Conservation (phyloP, 2,113 vertebrate species). For the Tupaia tana region DNA sequence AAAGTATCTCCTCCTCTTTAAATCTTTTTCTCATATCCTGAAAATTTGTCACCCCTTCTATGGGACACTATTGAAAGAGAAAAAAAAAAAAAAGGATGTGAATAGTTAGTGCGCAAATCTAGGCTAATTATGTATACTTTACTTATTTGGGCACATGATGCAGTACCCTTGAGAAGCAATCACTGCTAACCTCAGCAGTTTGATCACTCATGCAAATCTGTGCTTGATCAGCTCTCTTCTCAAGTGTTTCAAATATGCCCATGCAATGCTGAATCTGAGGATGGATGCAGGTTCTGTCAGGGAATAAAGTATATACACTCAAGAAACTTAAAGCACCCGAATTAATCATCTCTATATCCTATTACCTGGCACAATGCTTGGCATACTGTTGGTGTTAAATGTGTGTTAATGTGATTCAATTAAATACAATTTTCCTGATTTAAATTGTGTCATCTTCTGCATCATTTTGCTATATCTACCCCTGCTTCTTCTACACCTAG, state of each 20-base stretch:
- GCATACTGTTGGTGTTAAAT: background rate
- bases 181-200: background rate
- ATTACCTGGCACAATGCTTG: background rate
- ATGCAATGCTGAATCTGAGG: background rate
- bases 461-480: background rate
- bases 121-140: background rate
- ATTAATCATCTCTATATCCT: background rate
- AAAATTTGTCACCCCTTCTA: background rate
- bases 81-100: background rate
- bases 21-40: conserved; percentile 27
- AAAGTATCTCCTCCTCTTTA: background rate
- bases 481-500: background rate
- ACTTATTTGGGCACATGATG: background rate
- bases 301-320: background rate
- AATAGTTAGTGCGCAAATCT: background rate
- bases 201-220: background rate
- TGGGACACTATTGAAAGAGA: background rate
- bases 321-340: background rate
- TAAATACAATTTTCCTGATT: background rate
- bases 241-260: background rate
- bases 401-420: background rate
- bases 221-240: background rate
- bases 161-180: background rate
- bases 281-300: background rate
- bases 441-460: background rate